Evolutionary conservation across 2,888 invertebrate genomes (phyloP), one percentile per base, ranked within the genome.

Genomic region (Elaeidobius kamerunicus): DNA sequence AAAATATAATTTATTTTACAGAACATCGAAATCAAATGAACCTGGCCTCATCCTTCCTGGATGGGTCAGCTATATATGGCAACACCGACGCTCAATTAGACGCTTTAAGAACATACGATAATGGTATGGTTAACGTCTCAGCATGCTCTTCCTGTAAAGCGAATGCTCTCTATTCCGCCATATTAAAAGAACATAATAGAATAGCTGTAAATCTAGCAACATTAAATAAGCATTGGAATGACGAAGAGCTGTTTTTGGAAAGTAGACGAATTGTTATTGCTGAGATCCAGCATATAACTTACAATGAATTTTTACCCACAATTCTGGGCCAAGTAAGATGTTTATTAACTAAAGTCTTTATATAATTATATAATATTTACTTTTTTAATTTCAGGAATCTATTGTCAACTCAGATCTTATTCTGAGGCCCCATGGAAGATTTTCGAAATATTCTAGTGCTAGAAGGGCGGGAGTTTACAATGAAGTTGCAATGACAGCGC

Each of bases 1-100:
- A 9, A 16, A 38, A 38, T 34, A 12, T n/a, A 12, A n/a, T 12
- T 20, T 14, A 38, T 38, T 20, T 61, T 55, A 1, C 52, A 86
- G 86, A 82, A 54, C 75, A 80, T 56, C 80, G 92, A 41, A 86
- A 91, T 61, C 90, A 91, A 68, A 86, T 92, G 84, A 92, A 92
- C 71, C 76, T 85, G 55, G 92, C 86, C 0, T 87, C 91, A 0
- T 81, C 88, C 1, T 91, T 87, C 68, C 76, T 93, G 49, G 93
- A 93, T 65, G 92, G 85, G 0, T 90, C 90, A 0, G 85, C 85
- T 1, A 73, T 93, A 45, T 93, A 93, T 69, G 91, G 91, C 11
- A 82, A 79, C 56, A 87, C 86, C 0, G 84, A 85, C 44, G 82
- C 85, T 58, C 83, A 84, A 59, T 75, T 87, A 1, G 79, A 86